These are phyloP conservation scores for Rousettus leschenaultii DNA, from an alignment of 2,113 vertebrate genomes.

Conservation along the genomic window DNA sequence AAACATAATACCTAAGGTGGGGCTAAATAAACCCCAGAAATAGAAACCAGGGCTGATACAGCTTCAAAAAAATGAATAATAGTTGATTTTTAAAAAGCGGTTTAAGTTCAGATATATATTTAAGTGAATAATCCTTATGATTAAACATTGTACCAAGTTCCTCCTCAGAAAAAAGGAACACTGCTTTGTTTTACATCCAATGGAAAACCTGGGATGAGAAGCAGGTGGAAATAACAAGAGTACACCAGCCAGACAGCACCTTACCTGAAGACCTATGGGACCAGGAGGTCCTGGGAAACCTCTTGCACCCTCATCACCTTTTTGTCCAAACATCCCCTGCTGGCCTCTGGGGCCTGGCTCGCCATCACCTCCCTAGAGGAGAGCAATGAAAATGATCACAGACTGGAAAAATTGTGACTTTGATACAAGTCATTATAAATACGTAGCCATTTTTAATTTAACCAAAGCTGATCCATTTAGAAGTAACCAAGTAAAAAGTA, in stretches of 20 bases:
- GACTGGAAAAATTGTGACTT: neutral
- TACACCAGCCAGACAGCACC: neutral
- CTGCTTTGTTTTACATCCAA: neutral
- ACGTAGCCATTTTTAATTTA: neutral
- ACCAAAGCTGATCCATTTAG: neutral
- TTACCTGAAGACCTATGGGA: constrained; percentile 96
- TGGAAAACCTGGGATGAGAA: neutral
- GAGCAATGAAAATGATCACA: neutral
- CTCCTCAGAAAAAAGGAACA: neutral
- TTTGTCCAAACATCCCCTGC: constrained; percentile 99
- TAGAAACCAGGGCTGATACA: neutral
- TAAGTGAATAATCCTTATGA: neutral
- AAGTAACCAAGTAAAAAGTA: neutral
- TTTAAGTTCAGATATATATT: neutral
- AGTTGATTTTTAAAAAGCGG: neutral
- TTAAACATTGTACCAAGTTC: neutral
- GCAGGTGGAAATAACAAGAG: neutral
- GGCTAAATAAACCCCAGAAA: neutral
- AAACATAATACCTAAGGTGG: neutral
- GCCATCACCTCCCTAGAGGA: constrained; percentile 92
- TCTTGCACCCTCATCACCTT: constrained; percentile 96
- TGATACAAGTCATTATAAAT: neutral
- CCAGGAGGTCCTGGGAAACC: constrained; percentile 97
- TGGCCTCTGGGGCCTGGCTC: constrained; percentile 97
- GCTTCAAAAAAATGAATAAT: neutral